Evolutionary conservation across 2,113 vertebrate genomes (phyloP), one percentile per base, ranked within the genome.

Genomic region (Salvelinus namaycush): DNA sequence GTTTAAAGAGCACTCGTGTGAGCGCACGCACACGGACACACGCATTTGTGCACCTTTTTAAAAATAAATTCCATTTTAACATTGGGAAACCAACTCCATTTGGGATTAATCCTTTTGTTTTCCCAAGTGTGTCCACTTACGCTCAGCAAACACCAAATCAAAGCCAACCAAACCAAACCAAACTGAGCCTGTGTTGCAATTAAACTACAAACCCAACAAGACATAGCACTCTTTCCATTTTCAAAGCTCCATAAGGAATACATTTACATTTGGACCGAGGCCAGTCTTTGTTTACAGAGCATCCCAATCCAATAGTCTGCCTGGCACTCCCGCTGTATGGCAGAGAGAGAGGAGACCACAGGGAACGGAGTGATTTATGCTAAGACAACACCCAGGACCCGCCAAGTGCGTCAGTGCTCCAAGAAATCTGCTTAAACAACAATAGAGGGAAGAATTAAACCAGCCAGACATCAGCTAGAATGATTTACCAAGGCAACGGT

Each of bases 351-450:
- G 68, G 8, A 34, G 44, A 48, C 68, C 29, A 22, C 39, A 48
- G 68, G 67, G 51, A 77, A 13, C 13, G 5, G 8, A 62, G 57
- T 73, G 70, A 68, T 73, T 80, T 76, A 76, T 68, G 60, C 59
- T 68, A 65, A 73, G 51, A 73, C 64, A 68, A 72, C 66, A 27
- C 12, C 54, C 26, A 34, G 8, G 70, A 48, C 59, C 27, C 39
- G 51, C 79, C 14, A 57, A 66, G 68, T 81, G 79, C 75, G n/a
- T 77, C 72, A 81, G 3, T 68, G 59, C n/a, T 22, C 16, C 60
- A 77, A 1, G 74, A 67, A 18, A 67, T 65, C 9, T 66, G 54
- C 48, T 77, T 54, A 57, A 64, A 54, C 6, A 44, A 27, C 39
- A 74, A 70, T 74, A 31, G 70, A 76, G 26, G 29, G 44, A 34